A percentile compares a stretch with the other conserved stretches of the same genome.
These are phyloP conservation scores for Pollenia griseotomentosa DNA, from an alignment of 2,888 invertebrate genomes.

Conservation along the genomic window DNA sequence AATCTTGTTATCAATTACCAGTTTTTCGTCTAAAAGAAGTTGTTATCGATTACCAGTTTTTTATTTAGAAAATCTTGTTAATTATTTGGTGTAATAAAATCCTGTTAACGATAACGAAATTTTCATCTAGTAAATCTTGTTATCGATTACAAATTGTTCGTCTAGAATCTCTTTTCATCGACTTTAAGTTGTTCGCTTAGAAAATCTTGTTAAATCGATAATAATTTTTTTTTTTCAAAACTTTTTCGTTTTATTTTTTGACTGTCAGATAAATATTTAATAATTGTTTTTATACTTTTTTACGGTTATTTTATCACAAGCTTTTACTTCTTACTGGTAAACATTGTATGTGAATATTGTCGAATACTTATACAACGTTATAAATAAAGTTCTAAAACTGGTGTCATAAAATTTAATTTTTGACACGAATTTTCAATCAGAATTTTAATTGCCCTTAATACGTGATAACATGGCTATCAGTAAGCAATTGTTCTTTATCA, in stretches of 20 bases:
- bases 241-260: not conserved
- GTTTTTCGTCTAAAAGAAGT: too few species aligned
- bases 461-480: conserved; percentile 73
- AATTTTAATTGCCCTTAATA: conserved; percentile 83
- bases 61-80: too few species aligned
- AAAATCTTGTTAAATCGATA: too few species aligned
- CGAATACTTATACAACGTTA: not conserved
- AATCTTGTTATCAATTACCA: too few species aligned
- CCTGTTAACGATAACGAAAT: not conserved
- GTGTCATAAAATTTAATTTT: conserved; percentile 79
- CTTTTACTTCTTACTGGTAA: not conserved
- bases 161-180: too few species aligned
- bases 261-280: not conserved
- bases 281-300: not conserved
- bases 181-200: too few species aligned
- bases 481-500: conserved; percentile 76
- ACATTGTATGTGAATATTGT: not conserved
- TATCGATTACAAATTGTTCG: not conserved
- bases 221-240: too few species aligned
- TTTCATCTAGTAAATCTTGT: not conserved
- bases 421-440: conserved; percentile 84
- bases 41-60: too few species aligned
- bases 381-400: conserved; percentile 77
- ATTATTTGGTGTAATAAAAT: too few species aligned
- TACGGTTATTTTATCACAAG: not conserved